These are phyloP conservation scores for Eristalis tenax DNA, from an alignment of 2,888 invertebrate species.

Conservation along the genomic window DNA sequence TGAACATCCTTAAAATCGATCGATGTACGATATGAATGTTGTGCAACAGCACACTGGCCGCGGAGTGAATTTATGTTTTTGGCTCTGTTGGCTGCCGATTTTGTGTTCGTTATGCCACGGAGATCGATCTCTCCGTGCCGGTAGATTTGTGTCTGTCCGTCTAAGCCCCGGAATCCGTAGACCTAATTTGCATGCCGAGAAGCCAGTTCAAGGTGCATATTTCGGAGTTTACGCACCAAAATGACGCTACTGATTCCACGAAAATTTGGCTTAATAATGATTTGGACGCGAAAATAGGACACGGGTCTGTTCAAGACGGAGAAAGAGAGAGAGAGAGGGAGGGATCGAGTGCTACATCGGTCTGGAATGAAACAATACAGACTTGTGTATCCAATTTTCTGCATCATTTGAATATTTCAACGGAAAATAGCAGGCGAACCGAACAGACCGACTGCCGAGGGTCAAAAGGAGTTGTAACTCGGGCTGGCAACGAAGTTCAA, in stretches of 20 bases:
- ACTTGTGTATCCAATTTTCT: slow-evolving; percentile 55
- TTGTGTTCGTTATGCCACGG: slow-evolving; percentile 14
- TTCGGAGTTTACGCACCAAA: slow-evolving; percentile 52
- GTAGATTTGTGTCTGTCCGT: slow-evolving; percentile 52
- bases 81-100: slow-evolving; percentile 59
- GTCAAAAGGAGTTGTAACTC: slow-evolving; percentile 57
- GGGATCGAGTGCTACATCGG: not conserved
- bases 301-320: not conserved
- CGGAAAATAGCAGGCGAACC: slow-evolving; percentile 38
- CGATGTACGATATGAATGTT: slow-evolving; percentile 72
- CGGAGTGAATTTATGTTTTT: slow-evolving; percentile 68
- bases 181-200: slow-evolving; percentile 69
- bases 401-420: slow-evolving; percentile 68
- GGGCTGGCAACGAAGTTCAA: slow-evolving; percentile 57
- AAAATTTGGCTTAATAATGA: slow-evolving; percentile 60
- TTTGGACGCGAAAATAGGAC: slow-evolving; percentile 39
- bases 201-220: slow-evolving; percentile 32
- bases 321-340: too few species aligned
- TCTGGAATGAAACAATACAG: slow-evolving; percentile 17
- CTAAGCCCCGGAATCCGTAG: slow-evolving; percentile 43
- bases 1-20: slow-evolving; percentile 72
- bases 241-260: slow-evolving; percentile 53
- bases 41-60: slow-evolving; percentile 54
- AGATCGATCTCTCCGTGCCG: slow-evolving; percentile 60
- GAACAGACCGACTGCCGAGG: slow-evolving; percentile 5